phyloP scores from a whole-genome alignment of 2,888 invertebrate species.

The Epistrophe grossulariae region DNA sequence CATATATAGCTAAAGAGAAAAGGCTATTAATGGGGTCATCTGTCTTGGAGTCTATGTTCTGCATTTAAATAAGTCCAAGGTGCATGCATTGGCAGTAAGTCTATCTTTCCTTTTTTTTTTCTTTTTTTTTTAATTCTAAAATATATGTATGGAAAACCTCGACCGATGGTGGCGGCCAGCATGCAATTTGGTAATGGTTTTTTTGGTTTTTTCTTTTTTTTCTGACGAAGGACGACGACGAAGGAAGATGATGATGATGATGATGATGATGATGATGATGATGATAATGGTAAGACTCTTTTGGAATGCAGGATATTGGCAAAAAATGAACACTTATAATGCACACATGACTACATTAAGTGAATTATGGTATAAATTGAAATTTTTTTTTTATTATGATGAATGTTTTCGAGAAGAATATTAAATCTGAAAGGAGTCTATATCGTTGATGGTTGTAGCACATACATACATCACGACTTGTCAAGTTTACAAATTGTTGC shows the following conservation, averaged over 20 bases:
- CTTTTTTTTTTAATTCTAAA: not conserved
- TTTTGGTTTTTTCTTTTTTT: not conserved
- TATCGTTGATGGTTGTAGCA: not conserved
- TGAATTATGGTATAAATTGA: constrained; percentile 54
- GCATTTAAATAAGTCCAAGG: constrained; percentile 62
- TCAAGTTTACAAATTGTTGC: constrained; percentile 26
- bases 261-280: not conserved
- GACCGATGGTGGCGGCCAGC: not conserved
- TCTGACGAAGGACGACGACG: not conserved
- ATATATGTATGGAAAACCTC: not conserved
- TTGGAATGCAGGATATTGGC: constrained; percentile 41
- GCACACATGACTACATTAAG: constrained; percentile 58
- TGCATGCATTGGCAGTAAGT: constrained; percentile 52
- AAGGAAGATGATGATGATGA: not conserved
- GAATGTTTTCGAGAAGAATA: constrained; percentile 24
- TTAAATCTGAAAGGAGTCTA: not conserved
- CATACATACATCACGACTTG: not conserved
- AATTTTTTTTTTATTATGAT: constrained; percentile 64
- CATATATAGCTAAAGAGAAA: constrained; percentile 19
- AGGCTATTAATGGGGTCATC: constrained; percentile 72
- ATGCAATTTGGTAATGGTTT: constrained; percentile 42
- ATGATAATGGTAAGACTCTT: not conserved
- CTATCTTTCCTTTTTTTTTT: constrained; percentile 7
- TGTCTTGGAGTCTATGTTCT: constrained; percentile 61
- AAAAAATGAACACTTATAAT: constrained; percentile 48